Evolutionary conservation across 2,113 vertebrate species (phyloP).

Genomic region (Columbina picui): DNA sequence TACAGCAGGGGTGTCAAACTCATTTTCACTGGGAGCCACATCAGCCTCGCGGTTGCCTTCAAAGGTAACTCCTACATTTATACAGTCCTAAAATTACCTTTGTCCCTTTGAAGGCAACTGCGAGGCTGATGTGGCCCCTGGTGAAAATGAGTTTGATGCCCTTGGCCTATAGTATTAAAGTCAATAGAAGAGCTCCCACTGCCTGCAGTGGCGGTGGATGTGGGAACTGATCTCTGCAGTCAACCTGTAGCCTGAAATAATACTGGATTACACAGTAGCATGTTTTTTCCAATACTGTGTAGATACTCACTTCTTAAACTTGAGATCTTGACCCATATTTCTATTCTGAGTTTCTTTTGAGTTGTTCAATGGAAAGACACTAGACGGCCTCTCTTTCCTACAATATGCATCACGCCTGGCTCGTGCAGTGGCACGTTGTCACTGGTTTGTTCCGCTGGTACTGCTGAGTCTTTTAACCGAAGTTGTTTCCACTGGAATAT

Average conservation of each 20-base stretch:
- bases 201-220: background rate
- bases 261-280: background rate
- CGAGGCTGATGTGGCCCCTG: too few relatives aligned
- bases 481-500: background rate
- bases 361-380: background rate
- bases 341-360: background rate
- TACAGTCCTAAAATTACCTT: too few relatives aligned
- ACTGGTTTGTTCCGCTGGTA: background rate
- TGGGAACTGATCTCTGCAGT: background rate
- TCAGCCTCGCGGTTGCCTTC: too few relatives aligned
- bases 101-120: too few relatives aligned
- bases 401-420: fast-evolving
- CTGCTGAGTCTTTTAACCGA: background rate
- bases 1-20: background rate
- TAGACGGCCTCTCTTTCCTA: background rate
- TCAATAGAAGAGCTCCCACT: background rate
- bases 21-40: too few relatives aligned
- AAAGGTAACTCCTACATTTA: too few relatives aligned
- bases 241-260: background rate
- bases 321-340: background rate
- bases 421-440: background rate
- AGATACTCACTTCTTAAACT: background rate
- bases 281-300: background rate
- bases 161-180: background rate
- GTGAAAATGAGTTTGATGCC: too few relatives aligned